Conservation (phyloP, 2,888 invertebrate species). For the Octodonta nipae region DNA sequence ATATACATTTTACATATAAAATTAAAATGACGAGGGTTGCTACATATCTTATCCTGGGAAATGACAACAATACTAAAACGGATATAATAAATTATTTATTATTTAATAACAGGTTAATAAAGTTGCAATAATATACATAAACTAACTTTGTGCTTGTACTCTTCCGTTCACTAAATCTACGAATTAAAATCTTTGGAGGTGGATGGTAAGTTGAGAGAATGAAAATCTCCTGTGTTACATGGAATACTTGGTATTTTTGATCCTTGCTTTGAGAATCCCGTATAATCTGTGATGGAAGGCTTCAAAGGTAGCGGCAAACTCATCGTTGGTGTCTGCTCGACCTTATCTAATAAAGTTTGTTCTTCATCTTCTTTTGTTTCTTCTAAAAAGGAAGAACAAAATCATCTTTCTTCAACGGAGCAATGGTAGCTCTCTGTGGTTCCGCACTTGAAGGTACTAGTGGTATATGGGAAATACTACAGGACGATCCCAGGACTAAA, state of each 20-base stretch:
- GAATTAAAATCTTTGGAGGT: conserved; percentile 9
- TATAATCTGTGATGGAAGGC: conserved; percentile 38
- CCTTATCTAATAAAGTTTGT: conserved; percentile 25
- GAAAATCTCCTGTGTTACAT: conserved; percentile 46
- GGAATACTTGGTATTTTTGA: conserved; percentile 52
- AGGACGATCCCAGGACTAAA: conserved; percentile 40
- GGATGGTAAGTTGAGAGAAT: conserved; percentile 9
- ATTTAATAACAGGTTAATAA: no score
- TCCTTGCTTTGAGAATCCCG: conserved; percentile 46
- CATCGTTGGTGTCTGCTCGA: conserved; percentile 19
- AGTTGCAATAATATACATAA: no score
- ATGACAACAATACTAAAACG: no score
- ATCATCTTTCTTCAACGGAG: conserved; percentile 15
- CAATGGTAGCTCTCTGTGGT: conserved; percentile 7
- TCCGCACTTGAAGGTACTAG: conserved; percentile 25
- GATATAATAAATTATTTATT: no score
- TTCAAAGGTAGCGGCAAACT: conserved; percentile 30
- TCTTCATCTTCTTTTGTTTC: conserved; percentile 10
- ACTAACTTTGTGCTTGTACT: no score
- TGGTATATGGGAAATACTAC: conserved; percentile 28
- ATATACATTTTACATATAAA: no score
- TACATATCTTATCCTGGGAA: no score
- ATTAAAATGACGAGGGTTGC: no score
- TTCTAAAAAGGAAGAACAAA: conserved; percentile 24
- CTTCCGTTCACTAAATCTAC: no score